Evolutionary conservation across 2,113 vertebrate genomes (phyloP).

Genomic region (Xyrauchen texanus): DNA sequence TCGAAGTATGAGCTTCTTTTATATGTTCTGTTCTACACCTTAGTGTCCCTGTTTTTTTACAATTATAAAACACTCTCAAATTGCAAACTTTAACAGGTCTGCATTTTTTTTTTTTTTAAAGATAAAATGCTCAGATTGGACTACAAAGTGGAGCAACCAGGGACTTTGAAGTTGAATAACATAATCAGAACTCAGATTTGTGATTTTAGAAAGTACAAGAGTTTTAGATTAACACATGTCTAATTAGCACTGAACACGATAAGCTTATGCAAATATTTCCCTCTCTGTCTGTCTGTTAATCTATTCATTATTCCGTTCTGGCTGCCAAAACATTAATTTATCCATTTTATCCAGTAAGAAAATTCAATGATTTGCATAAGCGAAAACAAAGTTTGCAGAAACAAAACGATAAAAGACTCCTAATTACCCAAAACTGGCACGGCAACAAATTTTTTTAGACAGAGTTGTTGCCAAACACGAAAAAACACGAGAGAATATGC

Average conservation of each 20-base stretch:
- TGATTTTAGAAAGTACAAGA: background rate
- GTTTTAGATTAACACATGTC: background rate
- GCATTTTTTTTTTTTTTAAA: background rate
- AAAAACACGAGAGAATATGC: background rate
- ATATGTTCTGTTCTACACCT: too few species aligned
- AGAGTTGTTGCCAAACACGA: constrained; percentile 4
- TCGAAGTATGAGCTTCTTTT: too few species aligned
- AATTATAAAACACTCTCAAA: background rate
- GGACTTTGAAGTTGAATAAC: background rate
- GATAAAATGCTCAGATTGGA: background rate
- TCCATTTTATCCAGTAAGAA: background rate
- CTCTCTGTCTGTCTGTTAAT: constrained; percentile 4
- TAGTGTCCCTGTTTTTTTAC: too few species aligned
- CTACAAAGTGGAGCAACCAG: background rate
- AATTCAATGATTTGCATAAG: too few species aligned
- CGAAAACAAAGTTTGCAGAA: background rate
- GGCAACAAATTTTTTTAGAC: background rate
- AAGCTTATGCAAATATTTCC: constrained; percentile 1
- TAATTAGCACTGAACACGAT: constrained; percentile 1
- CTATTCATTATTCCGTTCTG: constrained; percentile 12
- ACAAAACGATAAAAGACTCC: background rate
- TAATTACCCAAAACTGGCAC: constrained; percentile 13
- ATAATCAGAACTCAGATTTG: constrained; percentile 1
- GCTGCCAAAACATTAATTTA: constrained; percentile 1
- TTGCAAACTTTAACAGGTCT: background rate